Evolutionary conservation across 1,140 invertebrate genomes (phyloP).

Genomic region (Pseudomyrmex flavicornis): DNA sequence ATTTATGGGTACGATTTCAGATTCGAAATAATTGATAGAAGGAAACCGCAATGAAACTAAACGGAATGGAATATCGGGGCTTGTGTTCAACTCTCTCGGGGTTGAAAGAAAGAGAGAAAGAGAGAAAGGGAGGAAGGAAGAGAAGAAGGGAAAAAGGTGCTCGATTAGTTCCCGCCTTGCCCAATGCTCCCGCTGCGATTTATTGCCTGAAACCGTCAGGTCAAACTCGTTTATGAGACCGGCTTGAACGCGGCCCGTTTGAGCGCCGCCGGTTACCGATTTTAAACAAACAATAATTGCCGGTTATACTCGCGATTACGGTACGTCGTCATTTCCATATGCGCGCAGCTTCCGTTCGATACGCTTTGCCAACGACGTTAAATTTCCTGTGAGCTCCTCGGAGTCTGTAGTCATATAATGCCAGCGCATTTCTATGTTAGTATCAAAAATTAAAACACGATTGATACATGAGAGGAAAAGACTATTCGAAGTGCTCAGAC

Average conservation of each 20-base stretch:
- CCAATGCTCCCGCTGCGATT: slow-evolving; percentile 67
- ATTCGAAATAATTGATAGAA: slow-evolving; percentile 77
- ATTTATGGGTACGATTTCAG: slow-evolving; percentile 72
- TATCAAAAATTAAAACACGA: neutral
- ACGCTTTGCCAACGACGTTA: slow-evolving; percentile 34
- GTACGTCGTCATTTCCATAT: slow-evolving; percentile 49
- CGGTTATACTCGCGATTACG: slow-evolving; percentile 58
- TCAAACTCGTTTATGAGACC: slow-evolving; percentile 53
- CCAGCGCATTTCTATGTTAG: neutral
- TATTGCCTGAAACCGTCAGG: slow-evolving; percentile 67
- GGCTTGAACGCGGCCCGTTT: slow-evolving; percentile 39
- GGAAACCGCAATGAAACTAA: slow-evolving; percentile 74
- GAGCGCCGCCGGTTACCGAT: slow-evolving; percentile 35
- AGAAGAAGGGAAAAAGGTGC: slow-evolving; percentile 19
- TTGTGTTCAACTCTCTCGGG: neutral
- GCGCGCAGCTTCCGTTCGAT: slow-evolving; percentile 64
- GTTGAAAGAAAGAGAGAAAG: neutral
- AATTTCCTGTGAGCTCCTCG: slow-evolving; percentile 55
- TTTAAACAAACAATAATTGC: slow-evolving; percentile 69
- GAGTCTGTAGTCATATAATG: neutral
- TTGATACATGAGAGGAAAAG: neutral
- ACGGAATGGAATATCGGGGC: slow-evolving; percentile 71
- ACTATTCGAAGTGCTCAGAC: neutral
- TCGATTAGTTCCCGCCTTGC: slow-evolving; percentile 75
- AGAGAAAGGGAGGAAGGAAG: neutral